phyloP scores from a whole-genome alignment of 1,140 invertebrate species.

The Hycleus cichorii region DNA sequence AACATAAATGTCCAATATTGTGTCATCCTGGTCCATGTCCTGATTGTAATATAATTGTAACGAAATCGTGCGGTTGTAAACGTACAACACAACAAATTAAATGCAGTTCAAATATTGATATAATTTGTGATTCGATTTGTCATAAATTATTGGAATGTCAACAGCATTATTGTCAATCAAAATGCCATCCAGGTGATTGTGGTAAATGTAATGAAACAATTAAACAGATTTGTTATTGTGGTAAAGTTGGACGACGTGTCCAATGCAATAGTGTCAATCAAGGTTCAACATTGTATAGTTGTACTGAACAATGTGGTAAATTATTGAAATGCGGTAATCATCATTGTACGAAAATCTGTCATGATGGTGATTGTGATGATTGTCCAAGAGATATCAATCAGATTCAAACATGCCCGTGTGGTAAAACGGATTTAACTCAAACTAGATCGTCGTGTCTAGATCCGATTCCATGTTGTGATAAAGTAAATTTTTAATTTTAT shows the following conservation, averaged over 20 bases:
- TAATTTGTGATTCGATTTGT: constrained; percentile 69
- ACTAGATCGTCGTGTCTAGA: constrained; percentile 68
- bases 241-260: constrained; percentile 44
- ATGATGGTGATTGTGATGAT: constrained; percentile 54
- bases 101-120: constrained; percentile 57
- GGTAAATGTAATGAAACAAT: constrained; percentile 55
- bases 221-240: constrained; percentile 45
- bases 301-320: constrained; percentile 62
- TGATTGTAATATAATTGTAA: constrained; percentile 56
- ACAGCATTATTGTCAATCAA: constrained; percentile 61
- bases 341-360: constrained; percentile 64
- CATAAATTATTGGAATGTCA: constrained; percentile 64
- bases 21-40: constrained; percentile 91
- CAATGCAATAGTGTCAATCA: constrained; percentile 45
- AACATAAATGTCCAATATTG: constrained; percentile 75
- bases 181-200: constrained; percentile 75
- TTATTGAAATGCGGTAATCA: constrained; percentile 69
- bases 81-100: constrained; percentile 57
- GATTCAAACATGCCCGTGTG: constrained; percentile 78
- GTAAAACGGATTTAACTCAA: constrained; percentile 53
- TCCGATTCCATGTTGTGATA: constrained; percentile 77
- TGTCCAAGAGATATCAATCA: constrained; percentile 57
- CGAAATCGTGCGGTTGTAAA: constrained; percentile 66
- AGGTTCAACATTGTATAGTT: constrained; percentile 47
- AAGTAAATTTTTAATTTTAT: constrained; percentile 26